Conservation (phyloP, 2,113 vertebrate genomes). For the Struthio camelus region DNA sequence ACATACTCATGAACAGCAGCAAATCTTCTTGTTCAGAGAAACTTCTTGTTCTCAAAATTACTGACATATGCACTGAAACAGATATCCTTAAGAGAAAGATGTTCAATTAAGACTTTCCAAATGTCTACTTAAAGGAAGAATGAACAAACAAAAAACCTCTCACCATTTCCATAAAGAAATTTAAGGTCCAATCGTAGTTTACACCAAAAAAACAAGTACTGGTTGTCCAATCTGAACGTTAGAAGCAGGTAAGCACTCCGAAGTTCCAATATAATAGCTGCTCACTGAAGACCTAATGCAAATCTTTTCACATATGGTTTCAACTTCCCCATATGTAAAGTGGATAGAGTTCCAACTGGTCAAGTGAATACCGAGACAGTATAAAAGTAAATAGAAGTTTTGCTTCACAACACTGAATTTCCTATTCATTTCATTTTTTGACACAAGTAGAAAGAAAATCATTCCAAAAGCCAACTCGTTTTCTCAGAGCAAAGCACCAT, state of each 20-base stretch:
- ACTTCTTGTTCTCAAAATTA: neutral
- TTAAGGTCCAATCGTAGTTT: neutral
- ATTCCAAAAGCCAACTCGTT: neutral
- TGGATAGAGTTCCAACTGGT: accelerated
- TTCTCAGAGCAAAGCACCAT: neutral
- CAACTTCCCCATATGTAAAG: accelerated
- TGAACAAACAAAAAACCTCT: neutral
- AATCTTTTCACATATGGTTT: accelerated
- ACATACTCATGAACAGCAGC: neutral
- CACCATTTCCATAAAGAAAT: neutral
- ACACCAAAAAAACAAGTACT: neutral
- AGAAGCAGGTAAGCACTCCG: accelerated
- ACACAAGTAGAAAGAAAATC: neutral
- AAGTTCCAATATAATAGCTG: neutral
- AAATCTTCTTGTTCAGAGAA: neutral
- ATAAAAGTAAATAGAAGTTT: neutral
- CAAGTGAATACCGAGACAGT: neutral
- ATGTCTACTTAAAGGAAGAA: neutral
- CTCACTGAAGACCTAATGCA: neutral
- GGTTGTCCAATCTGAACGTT: neutral
- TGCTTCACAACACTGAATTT: neutral
- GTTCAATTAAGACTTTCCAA: neutral
- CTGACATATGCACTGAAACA: neutral
- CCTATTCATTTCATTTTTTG: neutral
- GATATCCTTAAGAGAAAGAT: neutral